Conservation (phyloP, 2,797 vertebrate species). For the Merluccius polli region DNA sequence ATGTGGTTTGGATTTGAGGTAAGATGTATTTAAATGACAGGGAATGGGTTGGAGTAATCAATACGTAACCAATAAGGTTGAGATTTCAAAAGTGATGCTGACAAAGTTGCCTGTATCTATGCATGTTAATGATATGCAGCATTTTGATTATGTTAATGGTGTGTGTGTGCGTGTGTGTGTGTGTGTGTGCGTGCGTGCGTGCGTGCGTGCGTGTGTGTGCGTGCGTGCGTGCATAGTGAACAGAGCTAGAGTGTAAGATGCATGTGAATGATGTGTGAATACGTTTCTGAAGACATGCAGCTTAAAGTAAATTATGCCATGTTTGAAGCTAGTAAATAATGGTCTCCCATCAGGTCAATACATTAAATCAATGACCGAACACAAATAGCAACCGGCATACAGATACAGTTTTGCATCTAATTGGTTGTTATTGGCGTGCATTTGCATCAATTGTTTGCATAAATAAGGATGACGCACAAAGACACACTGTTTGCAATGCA, state of each 20-base stretch:
- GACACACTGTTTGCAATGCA: slow-evolving; percentile 45
- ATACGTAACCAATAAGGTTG: not conserved
- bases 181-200: not conserved
- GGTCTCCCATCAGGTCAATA: not conserved
- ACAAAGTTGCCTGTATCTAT: slow-evolving; percentile 41
- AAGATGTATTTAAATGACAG: slow-evolving; percentile 62
- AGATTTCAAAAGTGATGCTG: not conserved
- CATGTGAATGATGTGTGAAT: not conserved
- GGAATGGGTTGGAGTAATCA: slow-evolving; percentile 39
- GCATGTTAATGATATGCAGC: slow-evolving; percentile 17
- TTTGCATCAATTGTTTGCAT: slow-evolving; percentile 21
- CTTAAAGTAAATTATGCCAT: not conserved
- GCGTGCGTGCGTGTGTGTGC: not conserved
- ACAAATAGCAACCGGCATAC: not conserved
- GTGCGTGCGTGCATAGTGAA: not conserved
- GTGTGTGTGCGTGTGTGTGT: slow-evolving; percentile 7
- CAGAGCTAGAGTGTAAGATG: not conserved
- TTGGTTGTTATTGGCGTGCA: not conserved
- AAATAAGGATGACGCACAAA: slow-evolving; percentile 27
- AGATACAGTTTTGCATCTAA: not conserved
- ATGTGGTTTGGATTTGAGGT: slow-evolving; percentile 73
- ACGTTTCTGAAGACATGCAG: not conserved
- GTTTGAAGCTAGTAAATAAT: not conserved
- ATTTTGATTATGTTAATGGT: slow-evolving; percentile 6
- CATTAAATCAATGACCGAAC: not conserved